Conservation (phyloP, 1,140 invertebrate species). For the Trichonephila inaurata region DNA sequence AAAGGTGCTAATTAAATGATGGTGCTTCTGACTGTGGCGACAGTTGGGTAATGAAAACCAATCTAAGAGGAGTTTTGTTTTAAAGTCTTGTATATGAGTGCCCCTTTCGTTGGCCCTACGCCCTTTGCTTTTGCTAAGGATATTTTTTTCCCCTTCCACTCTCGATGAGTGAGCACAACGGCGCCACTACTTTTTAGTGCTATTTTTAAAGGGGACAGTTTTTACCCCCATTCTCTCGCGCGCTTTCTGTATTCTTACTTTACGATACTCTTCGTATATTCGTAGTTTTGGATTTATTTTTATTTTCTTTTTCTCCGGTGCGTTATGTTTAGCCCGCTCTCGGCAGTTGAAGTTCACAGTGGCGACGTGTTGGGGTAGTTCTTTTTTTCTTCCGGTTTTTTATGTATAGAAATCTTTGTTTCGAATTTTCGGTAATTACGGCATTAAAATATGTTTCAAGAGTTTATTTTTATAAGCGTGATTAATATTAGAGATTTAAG, state of each 20-base stretch:
- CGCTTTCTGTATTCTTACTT: slow-evolving; percentile 31
- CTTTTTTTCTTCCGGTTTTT: too few relatives aligned
- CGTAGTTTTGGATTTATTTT: slow-evolving; percentile 55
- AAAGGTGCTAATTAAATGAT: slow-evolving; percentile 61
- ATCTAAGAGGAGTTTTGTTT: slow-evolving; percentile 60
- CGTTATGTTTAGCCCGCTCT: slow-evolving; percentile 65
- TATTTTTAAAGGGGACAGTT: slow-evolving; percentile 72
- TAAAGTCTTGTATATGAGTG: slow-evolving; percentile 25
- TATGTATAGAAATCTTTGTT: too few relatives aligned
- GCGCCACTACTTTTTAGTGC: slow-evolving; percentile 66
- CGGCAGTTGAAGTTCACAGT: slow-evolving; percentile 8
- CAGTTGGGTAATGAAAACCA: slow-evolving; percentile 30
- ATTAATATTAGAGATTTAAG: too few relatives aligned
- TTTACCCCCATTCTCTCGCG: slow-evolving; percentile 34
- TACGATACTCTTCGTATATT: slow-evolving; percentile 64
- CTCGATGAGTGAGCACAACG: slow-evolving; percentile 34
- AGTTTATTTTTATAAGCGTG: too few relatives aligned
- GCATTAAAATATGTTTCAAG: too few relatives aligned
- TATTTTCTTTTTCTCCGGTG: slow-evolving; percentile 40
- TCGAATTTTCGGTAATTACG: too few relatives aligned
- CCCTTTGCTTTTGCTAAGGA: slow-evolving; percentile 40
- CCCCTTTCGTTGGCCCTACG: slow-evolving; percentile 35
- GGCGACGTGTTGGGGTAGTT: neutral
- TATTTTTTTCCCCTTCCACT: neutral
- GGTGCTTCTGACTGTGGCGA: slow-evolving; percentile 32